A percentile compares a stretch with the other conserved stretches of the same genome.
Conservation (phyloP, 2,888 invertebrate species). For the Argyra leucocephala region DNA sequence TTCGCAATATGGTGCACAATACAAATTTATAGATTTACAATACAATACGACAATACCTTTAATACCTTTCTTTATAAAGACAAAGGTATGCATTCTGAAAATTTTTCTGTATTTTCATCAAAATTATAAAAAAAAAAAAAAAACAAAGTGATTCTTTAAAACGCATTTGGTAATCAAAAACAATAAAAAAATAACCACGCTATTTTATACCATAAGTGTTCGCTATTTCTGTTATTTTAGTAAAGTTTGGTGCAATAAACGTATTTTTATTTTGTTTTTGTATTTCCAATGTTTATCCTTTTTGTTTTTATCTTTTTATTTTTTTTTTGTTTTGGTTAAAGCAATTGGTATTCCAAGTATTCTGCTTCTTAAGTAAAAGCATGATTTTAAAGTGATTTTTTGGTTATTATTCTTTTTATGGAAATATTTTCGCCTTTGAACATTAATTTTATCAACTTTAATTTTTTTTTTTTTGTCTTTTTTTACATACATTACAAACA, state of each 20-base stretch:
- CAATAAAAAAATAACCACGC: neutral
- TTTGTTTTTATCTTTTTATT: neutral
- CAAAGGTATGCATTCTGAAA: too few species aligned
- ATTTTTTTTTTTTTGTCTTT: neutral
- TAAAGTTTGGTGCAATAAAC: neutral
- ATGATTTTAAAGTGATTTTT: neutral
- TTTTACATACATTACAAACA: neutral
- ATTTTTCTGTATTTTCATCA: too few species aligned
- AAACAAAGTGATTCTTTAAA: neutral
- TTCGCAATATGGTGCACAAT: neutral
- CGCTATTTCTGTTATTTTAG: neutral
- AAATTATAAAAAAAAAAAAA: neutral
- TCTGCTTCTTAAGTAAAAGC: neutral
- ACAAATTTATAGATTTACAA: neutral
- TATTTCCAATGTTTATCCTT: neutral
- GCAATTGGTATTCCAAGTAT: neutral
- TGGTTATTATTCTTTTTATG: neutral
- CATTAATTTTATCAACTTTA: conserved; percentile 4
- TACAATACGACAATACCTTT: neutral
- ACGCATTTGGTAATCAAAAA: neutral
- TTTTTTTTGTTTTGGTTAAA: neutral
- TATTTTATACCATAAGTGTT: neutral
- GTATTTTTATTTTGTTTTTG: neutral
- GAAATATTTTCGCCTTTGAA: conserved; percentile 2
- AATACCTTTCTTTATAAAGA: too few species aligned